Percentiles rank a stretch among this genome's conserved stretches.
phyloP scores from a whole-genome alignment of 35 echinoderm and acorn worm genomes.

The Ophiothrix spiculata region DNA sequence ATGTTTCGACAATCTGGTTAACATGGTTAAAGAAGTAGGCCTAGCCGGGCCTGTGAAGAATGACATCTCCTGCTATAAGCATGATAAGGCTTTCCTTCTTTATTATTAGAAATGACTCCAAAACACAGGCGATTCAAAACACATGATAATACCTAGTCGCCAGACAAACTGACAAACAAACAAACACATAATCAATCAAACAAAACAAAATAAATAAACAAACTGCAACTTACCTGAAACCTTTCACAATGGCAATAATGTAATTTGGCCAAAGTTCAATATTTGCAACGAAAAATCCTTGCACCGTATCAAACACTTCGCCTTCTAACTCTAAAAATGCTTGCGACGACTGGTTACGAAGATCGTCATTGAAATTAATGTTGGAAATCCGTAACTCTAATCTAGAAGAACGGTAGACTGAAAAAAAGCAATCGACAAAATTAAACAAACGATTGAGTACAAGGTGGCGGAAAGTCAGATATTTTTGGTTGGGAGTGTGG shows the following conservation, averaged over 20 bases:
- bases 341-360: not conserved
- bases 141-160: not conserved
- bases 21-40: too few relatives aligned
- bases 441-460: too few relatives aligned
- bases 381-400: not conserved
- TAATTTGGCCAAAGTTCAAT: not conserved
- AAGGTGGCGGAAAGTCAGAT: too few relatives aligned
- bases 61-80: too few relatives aligned
- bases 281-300: not conserved
- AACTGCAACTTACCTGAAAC: not conserved
- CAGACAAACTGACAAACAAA: not conserved
- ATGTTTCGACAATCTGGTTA: too few relatives aligned
- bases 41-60: too few relatives aligned
- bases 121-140: too few relatives aligned
- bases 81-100: too few relatives aligned
- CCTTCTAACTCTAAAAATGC: not conserved
- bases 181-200: not conserved
- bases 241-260: not conserved
- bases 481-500: too few relatives aligned
- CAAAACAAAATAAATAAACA: not conserved
- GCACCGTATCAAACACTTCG: not conserved
- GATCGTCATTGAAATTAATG: not conserved
- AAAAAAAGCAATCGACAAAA: too few relatives aligned
- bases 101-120: too few relatives aligned
- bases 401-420: not conserved